Evolutionary conservation across 2,888 invertebrate species (phyloP).

Genomic region (Disparrhopalites patrizii): DNA sequence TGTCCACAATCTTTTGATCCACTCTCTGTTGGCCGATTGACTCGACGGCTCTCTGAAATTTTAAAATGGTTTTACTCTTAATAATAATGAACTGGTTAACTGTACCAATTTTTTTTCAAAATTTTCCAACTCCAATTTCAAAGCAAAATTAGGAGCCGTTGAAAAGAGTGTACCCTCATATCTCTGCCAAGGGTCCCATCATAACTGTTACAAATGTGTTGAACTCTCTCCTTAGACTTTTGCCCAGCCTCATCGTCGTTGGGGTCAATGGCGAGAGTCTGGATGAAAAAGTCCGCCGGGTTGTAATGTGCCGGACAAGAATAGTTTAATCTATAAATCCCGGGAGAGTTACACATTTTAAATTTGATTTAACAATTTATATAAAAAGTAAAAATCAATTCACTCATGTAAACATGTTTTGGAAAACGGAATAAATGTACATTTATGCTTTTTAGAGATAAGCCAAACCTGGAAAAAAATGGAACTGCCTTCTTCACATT

Average conservation of each 20-base stretch:
- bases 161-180: conserved; percentile 58
- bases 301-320: conserved; percentile 85
- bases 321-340: conserved; percentile 51
- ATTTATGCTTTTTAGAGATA: background rate
- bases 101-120: background rate
- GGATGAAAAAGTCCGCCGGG: conserved; percentile 89
- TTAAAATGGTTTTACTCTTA: background rate
- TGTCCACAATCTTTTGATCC: background rate
- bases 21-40: background rate
- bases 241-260: conserved; percentile 80
- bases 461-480: conserved; percentile 50
- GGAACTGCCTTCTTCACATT: conserved; percentile 50
- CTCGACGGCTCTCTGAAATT: background rate
- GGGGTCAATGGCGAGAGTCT: conserved; percentile 78
- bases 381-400: background rate
- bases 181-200: background rate
- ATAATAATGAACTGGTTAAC: background rate
- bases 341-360: background rate
- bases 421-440: background rate
- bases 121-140: background rate
- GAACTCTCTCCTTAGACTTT: conserved; percentile 78
- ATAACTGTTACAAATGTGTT: conserved; percentile 59
- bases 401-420: background rate
- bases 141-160: background rate
- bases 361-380: background rate